Conservation (phyloP, 2,888 invertebrate species). For the Dolichopus griseipennis region DNA sequence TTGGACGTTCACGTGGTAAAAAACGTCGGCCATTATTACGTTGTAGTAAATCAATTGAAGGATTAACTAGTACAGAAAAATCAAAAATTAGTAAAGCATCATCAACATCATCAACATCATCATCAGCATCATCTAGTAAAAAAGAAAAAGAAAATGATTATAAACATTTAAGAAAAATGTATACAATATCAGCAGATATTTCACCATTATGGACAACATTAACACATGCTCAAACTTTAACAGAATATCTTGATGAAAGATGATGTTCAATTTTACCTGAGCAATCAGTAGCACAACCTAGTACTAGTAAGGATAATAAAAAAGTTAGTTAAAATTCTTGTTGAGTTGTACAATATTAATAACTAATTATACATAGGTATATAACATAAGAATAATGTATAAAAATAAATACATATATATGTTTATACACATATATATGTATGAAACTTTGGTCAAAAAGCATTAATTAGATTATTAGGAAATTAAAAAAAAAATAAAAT, state of each 20-base stretch:
- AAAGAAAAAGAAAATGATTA: background rate
- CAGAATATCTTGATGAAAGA: conserved; percentile 30
- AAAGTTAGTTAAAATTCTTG: background rate
- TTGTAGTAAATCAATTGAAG: conserved; percentile 3
- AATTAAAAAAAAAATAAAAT: background rate
- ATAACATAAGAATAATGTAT: too few relatives aligned
- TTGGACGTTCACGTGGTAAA: background rate
- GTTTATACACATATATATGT: too few relatives aligned
- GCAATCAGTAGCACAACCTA: background rate
- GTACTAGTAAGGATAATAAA: background rate
- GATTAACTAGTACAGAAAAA: background rate
- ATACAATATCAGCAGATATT: conserved; percentile 48
- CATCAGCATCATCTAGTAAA: background rate
- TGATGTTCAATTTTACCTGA: conserved; percentile 1
- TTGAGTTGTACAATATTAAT: too few relatives aligned
- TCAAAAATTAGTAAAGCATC: background rate
- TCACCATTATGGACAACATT: conserved; percentile 76
- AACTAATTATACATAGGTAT: too few relatives aligned
- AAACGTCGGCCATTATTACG: background rate
- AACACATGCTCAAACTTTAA: conserved; percentile 58
- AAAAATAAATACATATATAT: too few relatives aligned
- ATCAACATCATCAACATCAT: background rate
- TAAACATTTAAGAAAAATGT: conserved; percentile 21
- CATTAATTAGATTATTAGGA: background rate
- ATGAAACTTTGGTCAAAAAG: background rate